Evolutionary conservation across 1,140 invertebrate species (phyloP), one percentile per base, ranked within the genome.

Genomic region (Globodera ellingtonae): DNA sequence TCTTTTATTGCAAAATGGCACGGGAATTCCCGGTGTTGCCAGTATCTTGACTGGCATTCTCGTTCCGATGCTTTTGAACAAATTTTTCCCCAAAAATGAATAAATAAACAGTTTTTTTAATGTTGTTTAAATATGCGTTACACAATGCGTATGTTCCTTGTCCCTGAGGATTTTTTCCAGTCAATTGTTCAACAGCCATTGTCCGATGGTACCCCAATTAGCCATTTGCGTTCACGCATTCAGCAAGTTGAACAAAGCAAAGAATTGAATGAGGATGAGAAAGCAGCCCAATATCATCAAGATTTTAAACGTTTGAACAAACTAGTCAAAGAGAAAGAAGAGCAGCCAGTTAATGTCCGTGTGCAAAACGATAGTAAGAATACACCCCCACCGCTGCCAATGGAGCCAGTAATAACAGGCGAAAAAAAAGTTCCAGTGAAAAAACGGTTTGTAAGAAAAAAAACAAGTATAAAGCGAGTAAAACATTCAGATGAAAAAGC

Each of bases 91-190:
- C 8, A 10, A 78, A 18, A 46, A 78, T 35, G 21, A 35, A 73
- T 76, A 76, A 78, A 69, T 72, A 62, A 24, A 48, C n/a, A 46
- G 15, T 13, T 69, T 44, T 44, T 13, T 15, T n/a, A 59, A 59
- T 15, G 10, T 6, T 18, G 18, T 21, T 10, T 7, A 47, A 62
- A 69, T 9, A 76, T 66, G 76, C 69, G 66, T 24, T 74, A 78
- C 72, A 44, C 76, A 78, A 78, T 35, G 48, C 70, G 76, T 7
- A 72, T 80, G 81, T 44, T 80, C 15, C 50, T 80, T 13, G 21
- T 80, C n/a, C 79, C 79, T 47, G 79, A 80, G 72, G 79, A 80
- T 35, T 21, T 78, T 65, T 75, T 62, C 10, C 21, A 75, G 13
- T 10, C 21, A 75, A 35, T 21, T 15, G 13, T 35, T 75, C 13